Conservation (phyloP, 2,888 invertebrate genomes). For the Pachycephus smyrnensis region DNA sequence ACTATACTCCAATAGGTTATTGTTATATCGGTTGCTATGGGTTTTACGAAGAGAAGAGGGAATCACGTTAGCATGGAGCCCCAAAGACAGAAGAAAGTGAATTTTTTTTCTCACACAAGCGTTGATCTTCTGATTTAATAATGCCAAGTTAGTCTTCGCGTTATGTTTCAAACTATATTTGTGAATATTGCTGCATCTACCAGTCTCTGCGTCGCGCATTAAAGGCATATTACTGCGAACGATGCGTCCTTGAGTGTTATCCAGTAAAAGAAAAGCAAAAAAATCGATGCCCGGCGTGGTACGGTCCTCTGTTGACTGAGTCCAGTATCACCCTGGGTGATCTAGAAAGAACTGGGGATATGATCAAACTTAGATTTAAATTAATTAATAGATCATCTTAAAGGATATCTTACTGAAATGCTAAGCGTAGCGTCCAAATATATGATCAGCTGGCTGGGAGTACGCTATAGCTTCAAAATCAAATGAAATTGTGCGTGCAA, state of each 20-base stretch:
- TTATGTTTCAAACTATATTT: neutral
- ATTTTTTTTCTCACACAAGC: constrained; percentile 2
- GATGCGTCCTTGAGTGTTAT: neutral
- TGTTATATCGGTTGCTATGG: neutral
- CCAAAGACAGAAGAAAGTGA: constrained; percentile 1
- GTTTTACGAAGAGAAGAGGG: neutral
- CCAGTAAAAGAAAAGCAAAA: neutral
- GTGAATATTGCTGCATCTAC: neutral
- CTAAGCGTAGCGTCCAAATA: too few species aligned
- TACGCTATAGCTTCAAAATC: too few species aligned
- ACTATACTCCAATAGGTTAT: constrained; percentile 37
- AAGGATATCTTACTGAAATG: neutral
- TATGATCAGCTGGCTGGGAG: too few species aligned
- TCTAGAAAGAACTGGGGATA: neutral
- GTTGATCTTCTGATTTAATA: constrained; percentile 4
- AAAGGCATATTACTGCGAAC: neutral
- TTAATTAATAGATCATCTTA: neutral
- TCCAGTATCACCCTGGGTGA: neutral
- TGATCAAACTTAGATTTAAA: neutral
- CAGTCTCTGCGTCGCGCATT: neutral
- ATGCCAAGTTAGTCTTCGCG: neutral
- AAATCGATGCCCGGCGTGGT: neutral
- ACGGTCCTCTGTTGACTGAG: neutral
- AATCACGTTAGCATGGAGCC: neutral
- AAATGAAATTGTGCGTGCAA: too few species aligned